Percentiles rank a stretch among this genome's conserved stretches.
These are phyloP conservation scores for Dolomedes plantarius DNA, from an alignment of 2,888 invertebrate species.

Conservation along the genomic window DNA sequence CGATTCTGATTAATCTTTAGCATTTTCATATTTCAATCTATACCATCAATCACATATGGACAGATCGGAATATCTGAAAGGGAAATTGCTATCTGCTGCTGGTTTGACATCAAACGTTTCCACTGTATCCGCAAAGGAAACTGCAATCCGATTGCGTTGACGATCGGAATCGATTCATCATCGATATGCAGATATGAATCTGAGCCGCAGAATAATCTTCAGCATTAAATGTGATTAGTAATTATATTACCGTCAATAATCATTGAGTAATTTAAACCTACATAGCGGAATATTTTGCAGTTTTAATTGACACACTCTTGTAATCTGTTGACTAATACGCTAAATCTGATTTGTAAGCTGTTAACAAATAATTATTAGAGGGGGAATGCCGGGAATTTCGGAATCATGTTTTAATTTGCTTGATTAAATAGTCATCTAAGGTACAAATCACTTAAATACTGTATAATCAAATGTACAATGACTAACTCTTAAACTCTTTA, in stretches of 20 bases:
- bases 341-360: neutral
- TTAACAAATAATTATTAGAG: neutral
- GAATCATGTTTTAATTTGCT: neutral
- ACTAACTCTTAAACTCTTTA: too few species aligned
- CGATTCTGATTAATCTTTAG: too few species aligned
- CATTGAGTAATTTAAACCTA: neutral
- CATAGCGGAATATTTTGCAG: neutral
- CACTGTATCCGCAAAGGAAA: neutral
- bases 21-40: too few species aligned
- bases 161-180: constrained; percentile 19
- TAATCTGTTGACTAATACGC: neutral
- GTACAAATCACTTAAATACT: neutral
- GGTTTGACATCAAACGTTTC: neutral
- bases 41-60: too few species aligned
- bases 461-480: too few species aligned
- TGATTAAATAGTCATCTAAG: too few species aligned
- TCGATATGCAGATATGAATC: constrained; percentile 16
- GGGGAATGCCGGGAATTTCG: neutral
- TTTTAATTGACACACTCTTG: neutral
- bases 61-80: too few species aligned
- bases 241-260: neutral
- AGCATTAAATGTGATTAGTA: neutral
- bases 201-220: neutral
- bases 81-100: too few species aligned
- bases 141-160: neutral